Evolutionary conservation across 2,797 vertebrate genomes (phyloP), one percentile per base, ranked within the genome.

Genomic region (Harpagifer antarcticus): DNA sequence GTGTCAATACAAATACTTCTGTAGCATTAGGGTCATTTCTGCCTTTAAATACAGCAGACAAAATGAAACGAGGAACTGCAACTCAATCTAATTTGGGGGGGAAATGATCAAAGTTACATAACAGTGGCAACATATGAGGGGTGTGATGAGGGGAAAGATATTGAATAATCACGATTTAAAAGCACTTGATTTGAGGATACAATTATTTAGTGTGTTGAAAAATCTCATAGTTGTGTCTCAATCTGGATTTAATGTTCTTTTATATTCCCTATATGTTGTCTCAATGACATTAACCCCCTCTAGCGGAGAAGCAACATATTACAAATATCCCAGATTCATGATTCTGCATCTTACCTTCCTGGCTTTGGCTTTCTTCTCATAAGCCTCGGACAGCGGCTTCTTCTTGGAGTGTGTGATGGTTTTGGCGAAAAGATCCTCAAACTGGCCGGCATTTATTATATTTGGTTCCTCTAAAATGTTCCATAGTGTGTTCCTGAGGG

Each of bases 391-490:
- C 64, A 99, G 94, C 3, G 96, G 96, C 86, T 98, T 99, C 91
- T 94, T 97, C 93, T 97, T 98, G 85, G 94, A 93, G 74, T 95
- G 94, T 76, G 93, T 83, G 58, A 87, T 95, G 72, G 94, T 92
- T 96, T 99, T 99, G 81, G 96, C 96, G 71, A 99, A 99, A 33
- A 99, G 95, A 75, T 97, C 96, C 70, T 99, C 98, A 93, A 99
- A 99, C 87, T 98, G 97, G 8, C 81, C 89, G 65, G 96, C 78
- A 67, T 98, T 96, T 60, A 89, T 91, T 84, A 99, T 95, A 72
- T 92, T 81, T 78, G 96, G 96, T 82, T 99, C 98, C 87, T 97
- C 94, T 76, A 99, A 91, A 33, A 91, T 89, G 70, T 95, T 96
- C 98, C 98, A 99, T 57, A 99, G 87, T 1, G 94, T 97, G 81